phyloP scores from a whole-genome alignment of 2,888 invertebrate species.

The Tubiluchus corallicola region DNA sequence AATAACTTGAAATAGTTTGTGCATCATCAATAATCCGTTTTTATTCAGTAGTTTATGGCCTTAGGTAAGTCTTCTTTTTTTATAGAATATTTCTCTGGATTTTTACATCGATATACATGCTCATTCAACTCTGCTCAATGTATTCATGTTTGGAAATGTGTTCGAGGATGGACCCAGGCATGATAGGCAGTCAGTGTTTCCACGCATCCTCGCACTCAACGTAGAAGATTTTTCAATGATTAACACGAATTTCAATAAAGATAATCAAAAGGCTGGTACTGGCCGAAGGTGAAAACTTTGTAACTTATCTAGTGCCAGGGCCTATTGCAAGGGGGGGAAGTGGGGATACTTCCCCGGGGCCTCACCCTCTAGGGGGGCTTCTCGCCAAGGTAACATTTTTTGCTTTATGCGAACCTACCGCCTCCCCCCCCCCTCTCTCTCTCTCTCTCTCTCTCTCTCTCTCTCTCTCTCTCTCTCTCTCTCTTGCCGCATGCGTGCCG shows the following conservation, averaged over 20 bases:
- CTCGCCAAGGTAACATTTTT: too few species aligned
- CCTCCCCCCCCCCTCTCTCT: slow-evolving; percentile 3
- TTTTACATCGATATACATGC: slow-evolving; percentile 89
- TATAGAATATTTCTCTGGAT: slow-evolving; percentile 52
- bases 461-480: slow-evolving; percentile 1
- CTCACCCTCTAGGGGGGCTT: too few species aligned
- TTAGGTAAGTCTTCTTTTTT: too few species aligned
- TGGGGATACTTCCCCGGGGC: too few species aligned
- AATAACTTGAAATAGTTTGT: background rate
- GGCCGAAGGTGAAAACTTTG: slow-evolving; percentile 52
- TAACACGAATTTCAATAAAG: slow-evolving; percentile 81
- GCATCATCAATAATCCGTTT: too few species aligned
- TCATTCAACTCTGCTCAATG: slow-evolving; percentile 73
- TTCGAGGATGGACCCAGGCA: slow-evolving; percentile 25
- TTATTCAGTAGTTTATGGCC: too few species aligned
- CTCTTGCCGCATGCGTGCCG: too few species aligned
- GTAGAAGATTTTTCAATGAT: slow-evolving; percentile 69
- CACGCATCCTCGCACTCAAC: slow-evolving; percentile 67
- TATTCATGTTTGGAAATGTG: slow-evolving; percentile 80
- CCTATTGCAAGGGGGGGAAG: too few species aligned
- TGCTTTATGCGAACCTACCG: too few species aligned
- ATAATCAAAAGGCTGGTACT: slow-evolving; percentile 63
- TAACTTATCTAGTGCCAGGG: too few species aligned
- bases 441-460: slow-evolving; percentile 3
- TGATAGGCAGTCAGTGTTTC: slow-evolving; percentile 82